Base-by-base conservation (phyloP, 2,888 invertebrate species). In the Clanis bilineata region DNA sequence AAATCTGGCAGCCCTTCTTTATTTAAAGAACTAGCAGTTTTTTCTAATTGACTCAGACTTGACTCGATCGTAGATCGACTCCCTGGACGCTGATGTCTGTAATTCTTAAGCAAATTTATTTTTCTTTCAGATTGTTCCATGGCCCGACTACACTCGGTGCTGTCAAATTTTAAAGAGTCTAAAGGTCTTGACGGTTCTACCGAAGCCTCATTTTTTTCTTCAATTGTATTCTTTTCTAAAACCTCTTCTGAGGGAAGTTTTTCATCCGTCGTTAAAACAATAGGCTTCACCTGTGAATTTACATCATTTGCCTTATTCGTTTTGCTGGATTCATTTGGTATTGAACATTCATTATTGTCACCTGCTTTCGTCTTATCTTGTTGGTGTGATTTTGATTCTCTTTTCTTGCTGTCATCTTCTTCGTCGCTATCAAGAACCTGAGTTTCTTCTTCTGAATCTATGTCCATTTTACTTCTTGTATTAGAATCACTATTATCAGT, bases 1-100 rank as follows among this genome's bases (percentile, higher is more conserved):
- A 93, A 92, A 68, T 90, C 92, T 6, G 93, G 92, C 73, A 90
- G 75, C 3, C 91, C 85, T 59, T 91, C 91, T 63, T 86, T 90
- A 60, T 87, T 89, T 21, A 89, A 72, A 5, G 87, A 85, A 59
- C 85, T 88, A 0, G 93, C 88, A 0, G 93, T 92, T 64, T 83
- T 82, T 66, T 93, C 93, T 59, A 93, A 67, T 64, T 86, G 88
- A 64, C 86, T 89, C 15, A 93, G 69, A 61, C 90, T 91, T 0
- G 92, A 93, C 68, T 92, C 92, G 0, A 80, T 76, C n/a, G 79
- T 78, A 1, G 88, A 74, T 22, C 90, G 81, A 60, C 68, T 80
- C 0, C 79, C 79, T 0, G 83, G 82, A 10, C 92, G 79, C 63
- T 91, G 92, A 71, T 93, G 93, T 72, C 93, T 83, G 64, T 93